Evolutionary conservation across 2,113 vertebrate species (phyloP).

Genomic region (Trochalopteron elliotii): DNA sequence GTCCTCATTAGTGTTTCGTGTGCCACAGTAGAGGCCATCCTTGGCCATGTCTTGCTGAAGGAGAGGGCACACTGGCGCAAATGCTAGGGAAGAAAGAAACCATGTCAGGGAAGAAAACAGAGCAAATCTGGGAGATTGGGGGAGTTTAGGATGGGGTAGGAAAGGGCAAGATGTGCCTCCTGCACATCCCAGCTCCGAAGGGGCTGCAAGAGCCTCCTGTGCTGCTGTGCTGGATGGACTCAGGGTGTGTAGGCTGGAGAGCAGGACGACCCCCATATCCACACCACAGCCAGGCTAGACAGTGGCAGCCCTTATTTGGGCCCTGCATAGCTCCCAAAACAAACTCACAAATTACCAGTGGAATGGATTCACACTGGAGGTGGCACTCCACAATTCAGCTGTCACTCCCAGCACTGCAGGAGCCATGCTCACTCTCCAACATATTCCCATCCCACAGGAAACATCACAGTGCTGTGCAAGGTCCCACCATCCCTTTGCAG

Average conservation of each 20-base stretch:
- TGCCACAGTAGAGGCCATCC: rapidly evolving
- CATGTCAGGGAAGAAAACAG: rapidly evolving
- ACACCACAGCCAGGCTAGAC: neutral
- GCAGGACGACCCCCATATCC: too few relatives aligned
- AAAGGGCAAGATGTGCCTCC: neutral
- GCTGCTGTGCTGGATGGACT: neutral
- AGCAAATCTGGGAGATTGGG: neutral
- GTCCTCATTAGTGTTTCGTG: neutral
- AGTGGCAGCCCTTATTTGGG: neutral
- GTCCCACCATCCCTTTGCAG: rapidly evolving
- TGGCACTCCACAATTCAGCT: neutral
- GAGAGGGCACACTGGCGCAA: neutral
- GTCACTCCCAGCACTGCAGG: neutral
- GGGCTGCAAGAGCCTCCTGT: neutral
- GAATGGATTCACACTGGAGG: neutral
- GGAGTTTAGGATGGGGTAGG: neutral
- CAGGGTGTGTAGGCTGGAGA: neutral
- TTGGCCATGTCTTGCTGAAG: neutral
- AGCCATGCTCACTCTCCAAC: rapidly evolving
- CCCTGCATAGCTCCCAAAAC: neutral
- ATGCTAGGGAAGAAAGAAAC: neutral
- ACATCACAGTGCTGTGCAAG: neutral
- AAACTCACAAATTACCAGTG: rapidly evolving
- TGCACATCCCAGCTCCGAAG: neutral
- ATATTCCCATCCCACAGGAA: neutral